Evolutionary conservation across 1,140 invertebrate species (phyloP).

Genomic region (Drosophila pseudoobscura): DNA sequence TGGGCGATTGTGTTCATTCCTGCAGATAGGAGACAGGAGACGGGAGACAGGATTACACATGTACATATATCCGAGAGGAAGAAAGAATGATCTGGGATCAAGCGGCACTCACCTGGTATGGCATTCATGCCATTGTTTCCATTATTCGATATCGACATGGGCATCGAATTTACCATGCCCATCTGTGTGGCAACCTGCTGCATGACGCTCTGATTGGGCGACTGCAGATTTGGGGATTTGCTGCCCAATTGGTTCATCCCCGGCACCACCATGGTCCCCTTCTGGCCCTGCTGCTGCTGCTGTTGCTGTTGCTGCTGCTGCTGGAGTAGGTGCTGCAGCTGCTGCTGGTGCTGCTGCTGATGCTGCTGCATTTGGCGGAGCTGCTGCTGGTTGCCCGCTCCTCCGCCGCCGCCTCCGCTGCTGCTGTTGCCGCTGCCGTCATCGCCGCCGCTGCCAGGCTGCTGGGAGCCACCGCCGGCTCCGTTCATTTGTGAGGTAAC

Average conservation of each 20-base stretch:
- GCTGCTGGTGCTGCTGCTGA: slow-evolving; percentile 54
- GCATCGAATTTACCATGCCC: slow-evolving; percentile 86
- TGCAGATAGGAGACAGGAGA: slow-evolving; percentile 23
- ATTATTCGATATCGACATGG: slow-evolving; percentile 86
- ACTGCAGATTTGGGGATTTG: slow-evolving; percentile 92
- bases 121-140: slow-evolving; percentile 87
- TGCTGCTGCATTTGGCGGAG: slow-evolving; percentile 84
- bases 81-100: too few relatives aligned
- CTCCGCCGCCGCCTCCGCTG: slow-evolving; percentile 83
- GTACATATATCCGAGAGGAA: too few relatives aligned
- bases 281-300: slow-evolving; percentile 86
- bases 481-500: slow-evolving; percentile 88
- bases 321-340: slow-evolving; percentile 78
- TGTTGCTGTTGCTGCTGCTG: slow-evolving; percentile 70
- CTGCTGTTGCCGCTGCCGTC: slow-evolving; percentile 84
- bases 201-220: slow-evolving; percentile 89
- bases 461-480: slow-evolving; percentile 85
- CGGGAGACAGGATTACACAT: neutral
- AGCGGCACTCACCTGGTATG: slow-evolving; percentile 85
- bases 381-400: slow-evolving; percentile 52
- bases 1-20: slow-evolving; percentile 87
- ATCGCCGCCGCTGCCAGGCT: slow-evolving; percentile 55
- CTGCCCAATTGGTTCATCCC: slow-evolving; percentile 89
- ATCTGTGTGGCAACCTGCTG: slow-evolving; percentile 83
- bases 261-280: slow-evolving; percentile 87